Conservation (phyloP, 2,113 vertebrate species). For the Grallaria varia region DNA sequence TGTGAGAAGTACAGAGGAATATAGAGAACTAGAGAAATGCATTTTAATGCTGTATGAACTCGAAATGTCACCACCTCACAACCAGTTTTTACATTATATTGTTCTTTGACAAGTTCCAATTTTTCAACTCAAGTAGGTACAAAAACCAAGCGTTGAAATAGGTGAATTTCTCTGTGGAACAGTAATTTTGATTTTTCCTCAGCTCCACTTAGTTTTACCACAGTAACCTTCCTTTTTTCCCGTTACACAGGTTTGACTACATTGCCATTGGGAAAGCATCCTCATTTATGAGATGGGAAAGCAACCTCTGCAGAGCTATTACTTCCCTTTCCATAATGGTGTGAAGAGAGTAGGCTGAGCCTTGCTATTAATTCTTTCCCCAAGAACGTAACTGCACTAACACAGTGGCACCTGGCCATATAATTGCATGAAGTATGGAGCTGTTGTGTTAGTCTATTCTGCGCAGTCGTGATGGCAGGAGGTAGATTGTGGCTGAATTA, state of each 20-base stretch:
- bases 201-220: not conserved
- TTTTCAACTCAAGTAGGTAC: constrained; percentile 45
- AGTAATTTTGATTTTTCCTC: constrained; percentile 36
- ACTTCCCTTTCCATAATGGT: constrained; percentile 24
- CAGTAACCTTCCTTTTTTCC: not conserved
- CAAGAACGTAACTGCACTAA: not conserved
- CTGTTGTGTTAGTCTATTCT: not conserved
- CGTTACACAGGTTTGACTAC: not conserved
- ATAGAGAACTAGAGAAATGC: not conserved
- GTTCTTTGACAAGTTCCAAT: not conserved
- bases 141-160: constrained; percentile 35
- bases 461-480: not conserved
- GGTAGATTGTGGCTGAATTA: not conserved
- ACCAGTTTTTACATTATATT: not conserved
- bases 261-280: constrained; percentile 31
- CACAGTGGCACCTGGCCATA: constrained; percentile 3
- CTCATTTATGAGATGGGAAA: constrained; percentile 59
- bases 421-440: not conserved
- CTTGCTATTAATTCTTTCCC: constrained; percentile 22
- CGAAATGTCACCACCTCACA: not conserved
- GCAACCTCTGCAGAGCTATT: constrained; percentile 51
- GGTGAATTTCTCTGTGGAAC: constrained; percentile 17
- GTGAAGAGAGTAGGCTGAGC: not conserved
- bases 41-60: not conserved
- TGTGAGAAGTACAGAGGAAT: not conserved